These are phyloP conservation scores for Argentina silus DNA, from an alignment of 2,797 vertebrate species.

Conservation along the genomic window DNA sequence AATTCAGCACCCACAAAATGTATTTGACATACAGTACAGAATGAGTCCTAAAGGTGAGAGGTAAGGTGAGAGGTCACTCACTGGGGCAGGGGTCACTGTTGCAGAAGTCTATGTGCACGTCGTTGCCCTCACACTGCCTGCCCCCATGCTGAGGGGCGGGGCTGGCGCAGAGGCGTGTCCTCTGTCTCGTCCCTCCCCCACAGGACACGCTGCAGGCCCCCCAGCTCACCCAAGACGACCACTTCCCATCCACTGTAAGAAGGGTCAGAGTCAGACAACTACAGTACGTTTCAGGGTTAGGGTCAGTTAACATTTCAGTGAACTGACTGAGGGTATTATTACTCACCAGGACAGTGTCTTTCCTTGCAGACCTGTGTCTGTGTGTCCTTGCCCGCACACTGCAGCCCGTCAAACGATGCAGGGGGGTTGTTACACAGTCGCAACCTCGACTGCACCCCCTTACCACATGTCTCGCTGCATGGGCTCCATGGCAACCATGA, in stretches of 20 bases:
- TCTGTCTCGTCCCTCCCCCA: constrained; percentile 89
- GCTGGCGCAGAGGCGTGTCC: constrained; percentile 86
- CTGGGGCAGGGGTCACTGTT: constrained; percentile 92
- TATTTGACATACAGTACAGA: background rate
- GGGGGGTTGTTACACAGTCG: constrained; percentile 90
- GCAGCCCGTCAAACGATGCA: constrained; percentile 81
- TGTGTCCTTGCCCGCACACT: constrained; percentile 83
- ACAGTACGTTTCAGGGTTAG: no score
- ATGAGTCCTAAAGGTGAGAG: background rate
- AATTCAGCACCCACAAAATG: background rate
- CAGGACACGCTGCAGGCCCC: constrained; percentile 90
- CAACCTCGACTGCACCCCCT: constrained; percentile 85
- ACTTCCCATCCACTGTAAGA: constrained; percentile 92
- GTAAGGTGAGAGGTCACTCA: constrained; percentile 68
- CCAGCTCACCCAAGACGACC: constrained; percentile 92
- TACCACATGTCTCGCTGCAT: constrained; percentile 91
- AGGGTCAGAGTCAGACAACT: background rate
- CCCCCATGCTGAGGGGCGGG: constrained; percentile 88
- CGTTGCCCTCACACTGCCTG: constrained; percentile 87
- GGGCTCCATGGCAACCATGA: constrained; percentile 89
- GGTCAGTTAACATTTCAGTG: no score
- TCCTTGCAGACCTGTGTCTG: constrained; percentile 91
- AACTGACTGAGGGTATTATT: background rate
- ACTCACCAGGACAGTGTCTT: constrained; percentile 87
- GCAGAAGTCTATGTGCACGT: constrained; percentile 90